Conservation (phyloP, 2,888 invertebrate genomes). For the Drosophila bunnanda region DNA sequence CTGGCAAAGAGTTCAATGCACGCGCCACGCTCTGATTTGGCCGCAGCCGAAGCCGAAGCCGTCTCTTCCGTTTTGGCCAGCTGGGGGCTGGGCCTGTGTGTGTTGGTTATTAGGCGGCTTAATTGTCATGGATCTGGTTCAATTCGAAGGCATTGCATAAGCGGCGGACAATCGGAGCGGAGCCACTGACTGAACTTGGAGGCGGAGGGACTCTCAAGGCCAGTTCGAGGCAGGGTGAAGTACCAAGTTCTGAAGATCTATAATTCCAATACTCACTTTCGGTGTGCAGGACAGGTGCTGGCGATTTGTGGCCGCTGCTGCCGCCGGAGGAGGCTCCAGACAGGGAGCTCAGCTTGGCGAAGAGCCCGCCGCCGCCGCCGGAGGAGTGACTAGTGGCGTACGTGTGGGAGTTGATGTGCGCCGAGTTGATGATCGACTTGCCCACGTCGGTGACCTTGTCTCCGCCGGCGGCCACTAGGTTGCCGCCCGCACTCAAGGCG, state of each 20-base stretch:
- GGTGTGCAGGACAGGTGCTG: constrained; percentile 77
- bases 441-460: constrained; percentile 92
- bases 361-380: constrained; percentile 75
- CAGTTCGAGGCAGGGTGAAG: neutral
- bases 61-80: constrained; percentile 52
- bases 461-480: constrained; percentile 90
- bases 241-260: constrained; percentile 22
- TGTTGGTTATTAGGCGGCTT: constrained; percentile 41
- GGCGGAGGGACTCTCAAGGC: neutral
- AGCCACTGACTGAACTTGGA: neutral
- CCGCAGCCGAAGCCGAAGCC: constrained; percentile 20
- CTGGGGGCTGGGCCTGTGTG: constrained; percentile 7
- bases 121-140: constrained; percentile 51
- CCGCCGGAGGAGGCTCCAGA: constrained; percentile 82
- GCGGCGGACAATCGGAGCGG: constrained; percentile 22
- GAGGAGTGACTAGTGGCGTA: constrained; percentile 72
- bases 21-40: constrained; percentile 59
- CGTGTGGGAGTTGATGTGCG: constrained; percentile 87
- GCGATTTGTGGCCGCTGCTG: constrained; percentile 72
- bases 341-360: constrained; percentile 81
- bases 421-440: constrained; percentile 91
- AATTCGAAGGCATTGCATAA: constrained; percentile 54
- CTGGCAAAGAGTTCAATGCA: constrained; percentile 57
- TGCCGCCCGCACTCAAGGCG: constrained; percentile 87
- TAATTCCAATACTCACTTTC: constrained; percentile 80